Evolutionary conservation across 2,113 vertebrate genomes (phyloP), one percentile per base, ranked within the genome.

Genomic region (Eulacestoma nigropectus): DNA sequence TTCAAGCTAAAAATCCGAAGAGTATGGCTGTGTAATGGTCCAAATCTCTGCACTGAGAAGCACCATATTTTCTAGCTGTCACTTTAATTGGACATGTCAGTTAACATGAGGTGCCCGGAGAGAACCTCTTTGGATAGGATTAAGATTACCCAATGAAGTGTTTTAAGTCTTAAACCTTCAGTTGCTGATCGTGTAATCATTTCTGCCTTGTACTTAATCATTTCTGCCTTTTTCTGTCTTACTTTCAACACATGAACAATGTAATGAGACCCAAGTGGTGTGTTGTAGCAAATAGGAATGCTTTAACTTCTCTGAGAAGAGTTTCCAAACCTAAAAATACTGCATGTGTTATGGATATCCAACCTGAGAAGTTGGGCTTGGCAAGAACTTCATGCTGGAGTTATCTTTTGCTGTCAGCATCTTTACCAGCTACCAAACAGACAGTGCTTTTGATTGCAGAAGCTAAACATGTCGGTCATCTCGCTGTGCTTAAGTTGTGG

Each of bases 11-110:
- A 86, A 70, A 26, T 68, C 14, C 37, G 6, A 49, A n/a, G 37
- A 42, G 15, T 21, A 44, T 57, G 68, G 41, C 75, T 92, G 35
- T 90, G 62, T 65, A 70, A 49, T 53, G 80, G 32, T 79, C 32
- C 87, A 72, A 74, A 18, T 79, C 64, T 86, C 41, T 9, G 18
- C 55, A 42, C 74, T 97, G 89, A 97, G 96, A 87, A 96, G 95
- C 47, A 62, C 97, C 96, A 96, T 97, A 98, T 98, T 98, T 97
- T 97, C 94, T 87, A 89, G 63, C 57, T 14, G 32, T 97, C 93
- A 95, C 46, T 63, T 69, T 99, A 98, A 99, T 98, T 98, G 96
- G 96, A 97, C 89, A 41, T 98, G 98, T 98, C 98, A 98, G 94
- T 80, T 93, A 96, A 95, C 98, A 98, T 98, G 98, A 97, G 98